Evolutionary conservation across 2,888 invertebrate genomes (phyloP).

Genomic region (Drosophila acutilabella): DNA sequence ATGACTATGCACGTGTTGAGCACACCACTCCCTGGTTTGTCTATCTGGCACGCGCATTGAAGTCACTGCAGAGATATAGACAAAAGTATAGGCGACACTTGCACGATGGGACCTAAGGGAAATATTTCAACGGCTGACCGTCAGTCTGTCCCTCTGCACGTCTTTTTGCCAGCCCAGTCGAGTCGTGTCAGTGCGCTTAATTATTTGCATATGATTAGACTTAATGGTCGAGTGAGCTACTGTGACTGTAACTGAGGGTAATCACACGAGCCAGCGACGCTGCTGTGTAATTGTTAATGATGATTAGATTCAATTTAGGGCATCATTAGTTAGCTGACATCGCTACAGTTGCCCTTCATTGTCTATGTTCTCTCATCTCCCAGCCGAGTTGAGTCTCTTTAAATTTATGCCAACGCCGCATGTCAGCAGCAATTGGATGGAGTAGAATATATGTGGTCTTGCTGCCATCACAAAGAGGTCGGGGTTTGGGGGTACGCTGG

Average conservation of each 20-base stretch:
- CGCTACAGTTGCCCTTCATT: conserved; percentile 50
- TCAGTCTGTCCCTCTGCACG: conserved; percentile 11
- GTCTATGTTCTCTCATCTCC: conserved; percentile 42
- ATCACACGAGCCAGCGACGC: conserved; percentile 65
- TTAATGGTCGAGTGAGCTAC: conserved; percentile 70
- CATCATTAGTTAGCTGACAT: conserved; percentile 84
- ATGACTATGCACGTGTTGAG: conserved; percentile 42
- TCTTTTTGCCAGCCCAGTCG: conserved; percentile 20
- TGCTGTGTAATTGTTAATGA: conserved; percentile 84
- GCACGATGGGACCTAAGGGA: conserved; percentile 81
- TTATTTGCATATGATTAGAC: conserved; percentile 84
- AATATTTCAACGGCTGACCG: conserved; percentile 78
- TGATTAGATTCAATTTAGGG: conserved; percentile 85
- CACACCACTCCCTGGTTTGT: conserved; percentile 25
- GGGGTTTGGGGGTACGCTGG: background rate
- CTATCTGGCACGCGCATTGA: conserved; percentile 59
- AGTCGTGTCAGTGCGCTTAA: conserved; percentile 75
- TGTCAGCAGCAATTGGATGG: conserved; percentile 48
- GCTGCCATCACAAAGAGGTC: background rate
- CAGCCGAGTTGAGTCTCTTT: conserved; percentile 41
- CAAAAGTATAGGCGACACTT: conserved; percentile 75
- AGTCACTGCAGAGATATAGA: conserved; percentile 15
- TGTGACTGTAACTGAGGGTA: conserved; percentile 58
- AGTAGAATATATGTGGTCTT: background rate
- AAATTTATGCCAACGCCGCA: conserved; percentile 80